Base-by-base conservation (phyloP, 2,888 invertebrate genomes). In the Drosophila macrothrix region DNA sequence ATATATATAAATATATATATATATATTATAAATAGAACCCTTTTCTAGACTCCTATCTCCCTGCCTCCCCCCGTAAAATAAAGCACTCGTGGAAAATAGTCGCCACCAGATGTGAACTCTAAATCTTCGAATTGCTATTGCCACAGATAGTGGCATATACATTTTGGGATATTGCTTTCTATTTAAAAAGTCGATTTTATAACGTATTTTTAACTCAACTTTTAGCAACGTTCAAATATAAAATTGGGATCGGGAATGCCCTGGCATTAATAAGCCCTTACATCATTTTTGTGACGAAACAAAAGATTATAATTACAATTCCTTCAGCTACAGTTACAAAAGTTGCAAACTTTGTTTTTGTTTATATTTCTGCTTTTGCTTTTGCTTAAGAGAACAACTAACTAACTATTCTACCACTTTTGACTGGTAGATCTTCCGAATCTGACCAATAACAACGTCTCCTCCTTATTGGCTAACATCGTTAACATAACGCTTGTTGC, bases 401-500 rank as follows among this genome's bases (percentile, higher is more conserved):
- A 56, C 50, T 37, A 60, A 52, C 43, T n/a, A 25, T 16, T 25
- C 74, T 78, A 78, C 78, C 79, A 65, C 64, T 19, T 16, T 16
- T 10, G 22, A 14, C n/a, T 55, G 75, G 64, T 67, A 75, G 61
- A 19, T 10, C 28, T 19, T 5, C 10, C 29, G 3, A 33, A 33
- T 35, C 22, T 10, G 28, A 22, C 41, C 31, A 65, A 65, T 9
- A 52, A 58, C 55, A 50, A 33, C 46, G 16, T 5, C 16, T 16
- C 16, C n/a, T 49, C 28, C 7, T 74, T 86, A 70, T 91, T 82
- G 58, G 43, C 22, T 58, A n/a, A 86, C 22, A 39, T 80, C 76
- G 33, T 59, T 76, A 7, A 80, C 68, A 70, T 87, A 90, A 67
- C 91, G 90, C 74, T 92, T 93, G 50, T 92, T 90, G 67, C 90